Percentiles rank a stretch among this genome's conserved stretches.
Conservation (phyloP, 2,888 invertebrate genomes). For the Ganaspis brasiliensis region DNA sequence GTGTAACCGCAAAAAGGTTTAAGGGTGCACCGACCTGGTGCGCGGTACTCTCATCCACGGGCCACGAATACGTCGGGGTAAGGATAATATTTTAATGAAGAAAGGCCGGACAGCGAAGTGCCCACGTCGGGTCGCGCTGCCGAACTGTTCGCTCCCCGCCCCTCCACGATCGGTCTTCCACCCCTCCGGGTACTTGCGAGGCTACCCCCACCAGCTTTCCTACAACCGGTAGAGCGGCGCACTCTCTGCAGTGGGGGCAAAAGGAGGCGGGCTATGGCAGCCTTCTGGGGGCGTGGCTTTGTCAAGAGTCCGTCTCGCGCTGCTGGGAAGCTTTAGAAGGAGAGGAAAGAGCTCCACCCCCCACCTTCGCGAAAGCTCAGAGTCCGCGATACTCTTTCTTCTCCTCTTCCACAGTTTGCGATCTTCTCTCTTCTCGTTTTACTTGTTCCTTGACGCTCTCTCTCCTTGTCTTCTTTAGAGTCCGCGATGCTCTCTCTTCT, state of each 20-base stretch:
- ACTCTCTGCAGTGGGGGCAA: conserved; percentile 55
- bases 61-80: conserved; percentile 66
- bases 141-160: conserved; percentile 80
- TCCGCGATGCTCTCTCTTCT: background rate
- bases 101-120: conserved; percentile 81
- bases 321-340: conserved; percentile 36
- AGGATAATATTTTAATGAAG: conserved; percentile 80
- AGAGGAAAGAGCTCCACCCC: conserved; percentile 45
- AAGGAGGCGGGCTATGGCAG: conserved; percentile 58
- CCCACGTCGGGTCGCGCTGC: conserved; percentile 80
- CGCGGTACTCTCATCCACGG: conserved; percentile 51
- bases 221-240: conserved; percentile 54
- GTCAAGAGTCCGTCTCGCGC: conserved; percentile 35
- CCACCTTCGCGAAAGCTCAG: conserved; percentile 45
- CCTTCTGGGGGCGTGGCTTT: conserved; percentile 61
- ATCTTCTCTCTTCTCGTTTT: conserved; percentile 47
- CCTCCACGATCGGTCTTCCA: conserved; percentile 73
- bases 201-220: conserved; percentile 54
- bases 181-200: conserved; percentile 66
- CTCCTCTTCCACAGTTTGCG: background rate
- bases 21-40: conserved; percentile 31
- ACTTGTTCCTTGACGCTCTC: conserved; percentile 2
- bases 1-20: conserved; percentile 51
- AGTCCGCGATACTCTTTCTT: conserved; percentile 41
- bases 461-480: background rate